Conservation (phyloP, 2,113 vertebrate genomes). For the Paracanthobrama guichenoti region DNA sequence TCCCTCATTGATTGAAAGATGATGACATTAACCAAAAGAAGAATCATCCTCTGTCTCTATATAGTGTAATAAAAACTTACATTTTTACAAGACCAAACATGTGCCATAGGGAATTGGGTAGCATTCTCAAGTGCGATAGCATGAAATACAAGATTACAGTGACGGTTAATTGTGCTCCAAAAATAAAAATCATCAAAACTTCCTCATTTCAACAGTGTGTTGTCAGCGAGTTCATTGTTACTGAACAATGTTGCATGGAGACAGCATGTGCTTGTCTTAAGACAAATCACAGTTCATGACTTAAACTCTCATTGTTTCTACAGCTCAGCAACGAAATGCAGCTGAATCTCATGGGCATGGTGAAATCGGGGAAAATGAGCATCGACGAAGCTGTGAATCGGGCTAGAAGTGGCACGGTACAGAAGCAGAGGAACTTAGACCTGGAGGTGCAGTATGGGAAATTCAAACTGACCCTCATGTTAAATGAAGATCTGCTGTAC, state of each 20-base stretch:
- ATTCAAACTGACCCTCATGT: neutral
- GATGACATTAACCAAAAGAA: neutral
- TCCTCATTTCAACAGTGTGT: conserved; percentile 23
- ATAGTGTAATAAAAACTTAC: neutral
- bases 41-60: neutral
- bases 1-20: neutral
- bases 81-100: neutral
- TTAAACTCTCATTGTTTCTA: conserved; percentile 24
- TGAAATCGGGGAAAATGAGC: conserved; percentile 79
- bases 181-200: neutral
- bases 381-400: conserved; percentile 75
- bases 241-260: neutral
- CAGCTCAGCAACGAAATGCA: conserved; percentile 80
- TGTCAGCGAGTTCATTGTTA: neutral
- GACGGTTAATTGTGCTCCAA: neutral
- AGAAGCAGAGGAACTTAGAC: conserved; percentile 16
- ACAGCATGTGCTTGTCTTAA: neutral
- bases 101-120: neutral
- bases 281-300: neutral
- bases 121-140: neutral
- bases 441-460: conserved; percentile 36
- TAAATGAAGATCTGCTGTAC: neutral
- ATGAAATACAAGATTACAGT: neutral
- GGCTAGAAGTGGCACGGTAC: conserved; percentile 64
- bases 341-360: conserved; percentile 76